phyloP scores from a whole-genome alignment of 1,140 invertebrate species.

The Drosophila sechellia region DNA sequence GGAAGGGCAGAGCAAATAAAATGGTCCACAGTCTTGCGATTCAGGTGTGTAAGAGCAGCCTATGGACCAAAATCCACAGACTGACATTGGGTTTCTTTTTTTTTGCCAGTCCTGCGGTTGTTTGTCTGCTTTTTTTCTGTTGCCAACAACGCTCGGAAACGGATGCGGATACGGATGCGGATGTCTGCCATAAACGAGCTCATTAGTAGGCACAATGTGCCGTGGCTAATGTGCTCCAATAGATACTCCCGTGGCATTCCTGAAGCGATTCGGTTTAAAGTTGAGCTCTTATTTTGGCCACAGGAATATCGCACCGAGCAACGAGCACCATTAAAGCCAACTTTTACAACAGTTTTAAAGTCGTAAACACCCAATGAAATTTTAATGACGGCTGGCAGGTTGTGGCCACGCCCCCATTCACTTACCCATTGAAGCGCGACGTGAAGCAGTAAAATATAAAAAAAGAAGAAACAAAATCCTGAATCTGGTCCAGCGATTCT shows the following conservation, averaged over 20 bases:
- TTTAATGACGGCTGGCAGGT: constrained; percentile 57
- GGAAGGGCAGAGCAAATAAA: constrained; percentile 36
- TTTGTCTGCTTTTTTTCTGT: background rate
- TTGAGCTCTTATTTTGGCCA: constrained; percentile 63
- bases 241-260: constrained; percentile 34
- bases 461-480: constrained; percentile 5
- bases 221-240: constrained; percentile 49
- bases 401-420: constrained; percentile 17
- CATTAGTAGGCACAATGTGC: constrained; percentile 72
- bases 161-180: constrained; percentile 45
- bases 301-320: constrained; percentile 17
- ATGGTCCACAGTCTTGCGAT: constrained; percentile 21
- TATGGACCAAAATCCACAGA: constrained; percentile 28
- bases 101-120: constrained; percentile 1
- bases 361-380: constrained; percentile 76
- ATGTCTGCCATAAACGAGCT: constrained; percentile 69
- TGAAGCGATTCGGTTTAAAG: constrained; percentile 24
- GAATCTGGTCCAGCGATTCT: constrained; percentile 10
- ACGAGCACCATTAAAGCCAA: constrained; percentile 28
- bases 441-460: background rate
- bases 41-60: constrained; percentile 32
- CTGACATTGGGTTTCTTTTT: constrained; percentile 28
- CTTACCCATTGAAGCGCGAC: constrained; percentile 2
- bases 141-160: constrained; percentile 36
- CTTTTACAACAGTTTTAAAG: constrained; percentile 72